Evolutionary conservation across 2,797 vertebrate genomes (phyloP).

Genomic region (Aselliscus stoliczkanus): DNA sequence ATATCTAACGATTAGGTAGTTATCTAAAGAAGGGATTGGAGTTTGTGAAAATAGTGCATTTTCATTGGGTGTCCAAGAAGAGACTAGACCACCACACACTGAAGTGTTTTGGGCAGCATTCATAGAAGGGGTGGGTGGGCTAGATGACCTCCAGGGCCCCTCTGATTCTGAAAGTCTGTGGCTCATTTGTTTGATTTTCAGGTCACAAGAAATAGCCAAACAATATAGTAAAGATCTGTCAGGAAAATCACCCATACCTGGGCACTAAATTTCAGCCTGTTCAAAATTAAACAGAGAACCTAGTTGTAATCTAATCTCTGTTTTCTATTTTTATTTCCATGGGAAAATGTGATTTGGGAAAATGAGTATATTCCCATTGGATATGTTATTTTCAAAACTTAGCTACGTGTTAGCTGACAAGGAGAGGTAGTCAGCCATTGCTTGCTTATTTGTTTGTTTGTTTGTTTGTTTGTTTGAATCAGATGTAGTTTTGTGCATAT

Average conservation of each 20-base stretch:
- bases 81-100: neutral
- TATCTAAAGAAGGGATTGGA: neutral
- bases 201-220: conserved; percentile 35
- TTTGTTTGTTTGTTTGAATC: neutral
- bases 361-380: neutral
- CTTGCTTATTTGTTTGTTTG: neutral
- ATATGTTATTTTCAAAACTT: neutral
- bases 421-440: neutral
- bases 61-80: neutral
- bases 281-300: conserved; percentile 48
- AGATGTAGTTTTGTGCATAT: neutral
- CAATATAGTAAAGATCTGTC: conserved; percentile 18
- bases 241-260: conserved; percentile 37
- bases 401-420: neutral
- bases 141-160: neutral
- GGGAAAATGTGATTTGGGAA: conserved; percentile 37
- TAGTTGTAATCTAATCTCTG: conserved; percentile 38
- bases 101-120: neutral
- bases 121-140: neutral
- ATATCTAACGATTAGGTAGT: neutral
- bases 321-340: conserved; percentile 46
- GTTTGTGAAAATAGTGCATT: neutral
- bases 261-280: neutral
- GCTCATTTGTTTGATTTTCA: conserved; percentile 31
- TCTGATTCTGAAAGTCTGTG: neutral